Evolutionary conservation across 2,113 vertebrate genomes (phyloP), one percentile per base, ranked within the genome.

Genomic region (Mus pahari): DNA sequence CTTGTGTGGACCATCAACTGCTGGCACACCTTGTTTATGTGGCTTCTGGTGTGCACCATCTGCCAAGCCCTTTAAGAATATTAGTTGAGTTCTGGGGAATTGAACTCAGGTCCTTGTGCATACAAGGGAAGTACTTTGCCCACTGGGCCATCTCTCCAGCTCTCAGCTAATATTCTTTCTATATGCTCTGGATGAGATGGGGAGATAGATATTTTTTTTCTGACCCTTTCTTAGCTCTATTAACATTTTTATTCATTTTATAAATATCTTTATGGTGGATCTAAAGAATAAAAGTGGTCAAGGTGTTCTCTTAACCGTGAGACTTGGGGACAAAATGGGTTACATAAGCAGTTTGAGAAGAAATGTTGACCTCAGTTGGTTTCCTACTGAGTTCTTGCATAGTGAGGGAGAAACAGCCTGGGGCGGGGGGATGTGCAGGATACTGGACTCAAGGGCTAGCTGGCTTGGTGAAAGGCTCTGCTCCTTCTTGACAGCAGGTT

Each of bases 271-370:
- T 26, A 42, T 11, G 55, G 7, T 10, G 14, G 62, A 50, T 73
- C 26, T 36, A 64, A 87, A 75, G 50, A 68, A n/a, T 3, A 75
- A 55, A 92, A 77, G 14, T 39, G 64, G 62, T 28, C 11, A 24
- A 31, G 66, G 48, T 66, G 42, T 90, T 82, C 66, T 81, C 86
- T 94, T 82, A 90, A 50, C 39, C 50, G 75, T 83, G 48, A 86
- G 75, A 84, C 6, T 8, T 71, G 26, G 70, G 68, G 84, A 79
- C 8, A 70, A 53, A 92, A 22, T 58, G 55, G 90, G 36, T 55
- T 74, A 78, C 79, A 50, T 22, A 62, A 81, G 39, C 24, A 28
- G 5, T 42, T 62, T 83, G 55, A 39, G 66, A 71, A 90, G 73
- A 68, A 86, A 86, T 66, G 62, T 50, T 42, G 42, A 22, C 28